Percentiles rank a stretch among this genome's conserved stretches.
phyloP scores from a whole-genome alignment of 2,888 invertebrate species.

The Listrodromus nycthemerus region DNA sequence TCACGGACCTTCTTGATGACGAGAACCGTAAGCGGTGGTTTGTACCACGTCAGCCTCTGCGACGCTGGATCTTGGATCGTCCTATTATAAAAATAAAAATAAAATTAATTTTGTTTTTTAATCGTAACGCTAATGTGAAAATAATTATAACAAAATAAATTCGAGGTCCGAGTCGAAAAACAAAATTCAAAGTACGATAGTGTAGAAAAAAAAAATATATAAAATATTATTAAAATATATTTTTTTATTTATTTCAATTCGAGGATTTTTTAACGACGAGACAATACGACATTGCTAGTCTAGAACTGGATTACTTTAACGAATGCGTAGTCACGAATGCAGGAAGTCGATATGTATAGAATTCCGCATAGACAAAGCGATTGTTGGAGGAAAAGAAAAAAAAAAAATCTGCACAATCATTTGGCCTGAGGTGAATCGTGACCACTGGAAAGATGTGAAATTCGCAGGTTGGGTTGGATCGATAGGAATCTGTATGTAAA shows the following conservation, averaged over 20 bases:
- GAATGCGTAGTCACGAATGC: not conserved
- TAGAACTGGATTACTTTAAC: not conserved
- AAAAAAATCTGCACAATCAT: slow-evolving; percentile 27
- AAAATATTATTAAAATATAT: no score
- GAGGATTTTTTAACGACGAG: not conserved
- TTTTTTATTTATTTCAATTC: not conserved
- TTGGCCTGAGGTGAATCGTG: slow-evolving; percentile 38
- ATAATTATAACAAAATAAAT: not conserved
- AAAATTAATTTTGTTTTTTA: not conserved
- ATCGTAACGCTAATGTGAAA: slow-evolving; percentile 15
- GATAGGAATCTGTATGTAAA: slow-evolving; percentile 35
- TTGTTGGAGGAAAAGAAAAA: not conserved
- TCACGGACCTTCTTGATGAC: slow-evolving; percentile 99
- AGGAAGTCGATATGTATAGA: not conserved
- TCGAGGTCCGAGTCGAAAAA: no score
- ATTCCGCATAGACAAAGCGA: not conserved
- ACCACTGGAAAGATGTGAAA: not conserved
- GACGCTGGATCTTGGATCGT: slow-evolving; percentile 99
- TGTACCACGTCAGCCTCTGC: slow-evolving; percentile 98
- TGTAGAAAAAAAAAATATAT: no score
- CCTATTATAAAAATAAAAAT: slow-evolving; percentile 85
- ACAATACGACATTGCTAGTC: not conserved
- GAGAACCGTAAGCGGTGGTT: slow-evolving; percentile 97
- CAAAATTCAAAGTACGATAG: no score
- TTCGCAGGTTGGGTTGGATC: not conserved